Percentiles rank a stretch among this genome's conserved stretches.
Evolutionary conservation across 2,888 invertebrate genomes (phyloP).

Genomic region (Conomelus anceps): DNA sequence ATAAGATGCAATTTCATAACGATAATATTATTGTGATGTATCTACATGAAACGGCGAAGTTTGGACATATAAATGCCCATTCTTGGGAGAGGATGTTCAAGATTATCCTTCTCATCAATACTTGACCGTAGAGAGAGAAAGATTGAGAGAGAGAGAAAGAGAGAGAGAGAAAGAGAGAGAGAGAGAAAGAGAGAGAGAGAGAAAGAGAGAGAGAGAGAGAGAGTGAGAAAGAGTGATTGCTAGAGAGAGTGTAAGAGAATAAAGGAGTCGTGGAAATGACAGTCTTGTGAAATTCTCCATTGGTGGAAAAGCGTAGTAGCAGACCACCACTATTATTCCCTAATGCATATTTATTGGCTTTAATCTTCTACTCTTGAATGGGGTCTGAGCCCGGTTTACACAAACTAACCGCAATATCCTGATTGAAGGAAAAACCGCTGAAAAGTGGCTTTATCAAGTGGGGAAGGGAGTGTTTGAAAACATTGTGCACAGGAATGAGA

Average conservation of each 20-base stretch:
- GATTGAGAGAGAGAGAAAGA: not conserved
- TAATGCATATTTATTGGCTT: not conserved
- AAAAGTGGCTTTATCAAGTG: not conserved
- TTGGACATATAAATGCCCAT: too few relatives aligned
- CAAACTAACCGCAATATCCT: not conserved
- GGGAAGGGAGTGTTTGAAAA: not conserved
- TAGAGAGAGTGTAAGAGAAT: not conserved
- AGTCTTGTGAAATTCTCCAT: not conserved
- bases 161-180: not conserved
- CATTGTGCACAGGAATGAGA: not conserved
- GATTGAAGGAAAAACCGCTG: not conserved
- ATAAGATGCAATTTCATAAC: too few relatives aligned
- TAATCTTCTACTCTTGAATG: not conserved
- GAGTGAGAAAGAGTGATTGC: not conserved
- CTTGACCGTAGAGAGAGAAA: too few relatives aligned
- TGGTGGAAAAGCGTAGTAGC: not conserved
- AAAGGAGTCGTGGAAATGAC: not conserved
- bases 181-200: too few relatives aligned
- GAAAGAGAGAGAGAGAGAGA: not conserved
- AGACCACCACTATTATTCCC: not conserved
- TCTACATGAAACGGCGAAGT: too few relatives aligned
- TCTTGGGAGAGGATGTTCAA: too few relatives aligned
- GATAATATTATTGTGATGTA: too few relatives aligned
- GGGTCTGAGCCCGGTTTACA: not conserved
- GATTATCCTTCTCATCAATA: too few relatives aligned